These are phyloP conservation scores for Baronia brevicornis DNA, from an alignment of 2,888 invertebrate genomes.

Conservation along the genomic window DNA sequence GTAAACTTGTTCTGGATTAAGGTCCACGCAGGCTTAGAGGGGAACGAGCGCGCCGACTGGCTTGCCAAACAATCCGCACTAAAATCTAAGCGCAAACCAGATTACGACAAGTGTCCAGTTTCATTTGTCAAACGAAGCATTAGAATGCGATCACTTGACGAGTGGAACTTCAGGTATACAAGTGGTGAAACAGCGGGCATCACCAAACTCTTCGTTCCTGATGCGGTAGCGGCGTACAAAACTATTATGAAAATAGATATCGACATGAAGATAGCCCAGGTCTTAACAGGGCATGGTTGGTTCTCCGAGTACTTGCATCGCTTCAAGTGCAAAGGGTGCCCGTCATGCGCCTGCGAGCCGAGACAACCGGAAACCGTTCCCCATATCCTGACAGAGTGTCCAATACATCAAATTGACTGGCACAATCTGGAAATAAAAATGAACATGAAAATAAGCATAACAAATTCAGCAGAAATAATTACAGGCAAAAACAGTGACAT, in stretches of 20 bases:
- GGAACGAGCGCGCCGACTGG: conserved; percentile 16
- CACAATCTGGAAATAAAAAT: neutral
- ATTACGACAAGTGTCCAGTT: conserved; percentile 1
- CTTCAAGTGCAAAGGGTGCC: neutral
- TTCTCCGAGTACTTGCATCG: neutral
- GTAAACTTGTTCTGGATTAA: conserved; percentile 15
- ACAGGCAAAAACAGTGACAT: too few relatives aligned
- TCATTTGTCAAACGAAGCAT: conserved; percentile 7
- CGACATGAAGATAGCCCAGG: neutral
- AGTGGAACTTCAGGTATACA: conserved; percentile 9
- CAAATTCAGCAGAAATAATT: neutral
- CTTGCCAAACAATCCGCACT: conserved; percentile 12
- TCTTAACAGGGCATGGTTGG: neutral
- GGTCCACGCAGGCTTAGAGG: conserved; percentile 15
- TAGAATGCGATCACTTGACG: conserved; percentile 1
- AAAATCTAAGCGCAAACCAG: neutral
- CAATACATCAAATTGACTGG: neutral
- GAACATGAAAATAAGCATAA: neutral
- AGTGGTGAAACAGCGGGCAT: neutral
- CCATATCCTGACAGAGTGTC: neutral
- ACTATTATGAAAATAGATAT: too few relatives aligned
- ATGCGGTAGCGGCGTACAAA: conserved; percentile 1
- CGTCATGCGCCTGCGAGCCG: neutral
- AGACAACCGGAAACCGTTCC: neutral
- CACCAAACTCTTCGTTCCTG: conserved; percentile 8